Conservation (phyloP, 2,888 invertebrate genomes). For the Steromphala cineraria region DNA sequence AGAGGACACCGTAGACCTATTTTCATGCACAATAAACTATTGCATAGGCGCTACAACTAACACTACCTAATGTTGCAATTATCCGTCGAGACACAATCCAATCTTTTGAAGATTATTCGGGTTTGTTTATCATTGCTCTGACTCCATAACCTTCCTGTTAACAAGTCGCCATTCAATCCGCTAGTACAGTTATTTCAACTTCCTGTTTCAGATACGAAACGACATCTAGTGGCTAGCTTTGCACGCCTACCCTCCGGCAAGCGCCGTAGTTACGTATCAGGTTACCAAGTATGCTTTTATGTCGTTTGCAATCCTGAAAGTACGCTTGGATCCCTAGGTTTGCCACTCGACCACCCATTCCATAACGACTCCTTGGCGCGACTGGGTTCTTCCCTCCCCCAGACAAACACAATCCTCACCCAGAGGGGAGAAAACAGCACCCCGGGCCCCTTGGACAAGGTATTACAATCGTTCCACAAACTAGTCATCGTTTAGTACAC, state of each 20-base stretch:
- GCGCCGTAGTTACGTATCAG: neutral
- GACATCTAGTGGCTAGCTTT: neutral
- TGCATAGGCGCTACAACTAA: neutral
- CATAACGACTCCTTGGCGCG: neutral
- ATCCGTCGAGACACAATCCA: neutral
- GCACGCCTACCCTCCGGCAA: neutral
- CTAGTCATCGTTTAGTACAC: neutral
- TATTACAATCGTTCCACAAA: neutral
- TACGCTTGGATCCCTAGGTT: neutral
- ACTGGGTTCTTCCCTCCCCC: neutral
- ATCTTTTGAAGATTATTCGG: conserved; percentile 17
- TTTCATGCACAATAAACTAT: neutral
- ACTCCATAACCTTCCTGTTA: neutral
- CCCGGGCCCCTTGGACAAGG: neutral
- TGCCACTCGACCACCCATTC: conserved; percentile 14
- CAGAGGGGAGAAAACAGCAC: neutral
- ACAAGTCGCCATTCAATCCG: conserved; percentile 7
- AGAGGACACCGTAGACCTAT: neutral
- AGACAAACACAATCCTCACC: conserved; percentile 2
- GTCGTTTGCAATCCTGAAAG: neutral
- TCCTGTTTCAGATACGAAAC: conserved; percentile 13
- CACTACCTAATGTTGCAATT: conserved; percentile 8
- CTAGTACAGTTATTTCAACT: neutral
- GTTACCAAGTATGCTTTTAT: conserved; percentile 20
- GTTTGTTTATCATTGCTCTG: neutral